A percentile compares a stretch with the other conserved stretches of the same genome.
These are phyloP conservation scores for Turnix velox DNA, from an alignment of 2,113 vertebrate genomes.

Conservation along the genomic window DNA sequence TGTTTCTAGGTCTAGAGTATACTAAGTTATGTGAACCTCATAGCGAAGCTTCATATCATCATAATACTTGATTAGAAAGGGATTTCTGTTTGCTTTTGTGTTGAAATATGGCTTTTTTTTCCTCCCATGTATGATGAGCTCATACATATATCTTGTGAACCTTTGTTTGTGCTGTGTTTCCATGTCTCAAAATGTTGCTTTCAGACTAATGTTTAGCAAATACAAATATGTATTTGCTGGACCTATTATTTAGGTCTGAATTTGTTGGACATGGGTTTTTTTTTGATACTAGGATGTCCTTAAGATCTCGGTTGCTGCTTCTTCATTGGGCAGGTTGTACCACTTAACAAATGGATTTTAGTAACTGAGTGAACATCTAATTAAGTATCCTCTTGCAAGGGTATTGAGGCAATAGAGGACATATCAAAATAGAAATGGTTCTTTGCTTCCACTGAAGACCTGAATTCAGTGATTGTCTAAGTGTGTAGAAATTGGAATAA, in stretches of 20 bases:
- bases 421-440: background rate
- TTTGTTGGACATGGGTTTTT: too few relatives aligned
- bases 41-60: background rate
- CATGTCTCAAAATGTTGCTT: background rate
- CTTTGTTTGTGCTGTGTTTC: background rate
- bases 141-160: background rate
- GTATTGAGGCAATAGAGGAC: background rate
- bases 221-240: background rate
- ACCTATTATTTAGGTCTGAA: background rate
- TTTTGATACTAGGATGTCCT: background rate
- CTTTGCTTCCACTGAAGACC: background rate
- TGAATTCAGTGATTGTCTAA: background rate
- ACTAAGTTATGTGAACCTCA: background rate
- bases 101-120: background rate
- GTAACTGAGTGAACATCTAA: background rate
- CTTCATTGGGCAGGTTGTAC: background rate
- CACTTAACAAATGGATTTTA: background rate
- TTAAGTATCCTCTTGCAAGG: background rate
- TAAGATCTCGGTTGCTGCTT: background rate
- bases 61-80: background rate
- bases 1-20: background rate
- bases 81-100: background rate
- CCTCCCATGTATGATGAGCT: background rate
- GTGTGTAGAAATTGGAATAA: background rate
- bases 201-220: background rate